Evolutionary conservation across 1,140 invertebrate genomes (phyloP), one percentile per base, ranked within the genome.

Genomic region (Neuroterus valhalla): DNA sequence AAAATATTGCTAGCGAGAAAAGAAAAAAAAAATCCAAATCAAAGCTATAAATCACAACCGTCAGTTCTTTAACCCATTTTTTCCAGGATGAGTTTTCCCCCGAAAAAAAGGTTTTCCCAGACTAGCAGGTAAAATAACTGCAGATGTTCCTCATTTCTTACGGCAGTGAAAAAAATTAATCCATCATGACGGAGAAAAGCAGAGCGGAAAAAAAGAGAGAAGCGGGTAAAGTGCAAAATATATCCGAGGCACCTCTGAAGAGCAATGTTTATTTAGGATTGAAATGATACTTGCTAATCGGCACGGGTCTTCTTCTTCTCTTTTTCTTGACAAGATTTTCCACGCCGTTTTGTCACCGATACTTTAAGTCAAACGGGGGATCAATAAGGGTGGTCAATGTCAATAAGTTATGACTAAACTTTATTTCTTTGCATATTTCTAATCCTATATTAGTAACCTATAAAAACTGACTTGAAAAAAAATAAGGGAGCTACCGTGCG

Each of bases 71-170:
- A 14, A 4, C 15, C 14, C 21, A 26, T 14, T 26, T 26, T 55
- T 55, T 55, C 26, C 21, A 14, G 10, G 14, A 23, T 26, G 10
- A 55, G 5, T 55, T 55, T 55, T 55, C 12, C 52, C 19, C 15
- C 2, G 23, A 15, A 12, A 55, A 55, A 55, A 55, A 14, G 21
- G 12, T 23, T 55, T 55, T 55, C 26, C 11, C 52, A 11, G 3
- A 17, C n/a, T 8, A 19, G 21, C 52, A 55, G 52, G 52, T 55
- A 55, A 55, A 3, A 38, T 38, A 55, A 55, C 21, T 55, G 52
- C 52, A 55, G 52, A 26, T 55, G 52, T 55, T 55, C 26, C 52
- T 31, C 52, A 55, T 55, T 55, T 55, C 23, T 26, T 11, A 21
- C 15, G 3, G 52, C 52, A 12, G 19, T 23, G 46, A 11, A 55